These are phyloP conservation scores for Clupea harengus DNA, from an alignment of 2,113 vertebrate species.

Conservation along the genomic window DNA sequence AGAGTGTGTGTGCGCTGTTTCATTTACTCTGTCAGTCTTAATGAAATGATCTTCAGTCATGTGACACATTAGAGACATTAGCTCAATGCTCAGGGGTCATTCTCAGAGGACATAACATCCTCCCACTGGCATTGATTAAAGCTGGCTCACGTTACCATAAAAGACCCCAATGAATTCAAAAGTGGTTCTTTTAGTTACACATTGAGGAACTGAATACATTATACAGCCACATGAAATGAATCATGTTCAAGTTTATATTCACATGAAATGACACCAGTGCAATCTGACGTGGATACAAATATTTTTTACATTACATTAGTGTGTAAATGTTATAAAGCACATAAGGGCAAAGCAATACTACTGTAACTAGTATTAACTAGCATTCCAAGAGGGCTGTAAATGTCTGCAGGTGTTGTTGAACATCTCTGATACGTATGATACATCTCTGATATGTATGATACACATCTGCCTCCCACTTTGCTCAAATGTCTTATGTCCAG, in stretches of 20 bases:
- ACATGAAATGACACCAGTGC: background rate
- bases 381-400: background rate
- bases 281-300: background rate
- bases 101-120: slow-evolving; percentile 25
- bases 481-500: background rate
- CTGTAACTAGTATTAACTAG: background rate
- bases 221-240: background rate
- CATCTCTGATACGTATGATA: too few species aligned
- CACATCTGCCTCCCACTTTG: background rate
- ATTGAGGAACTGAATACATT: background rate
- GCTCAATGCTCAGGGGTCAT: slow-evolving; percentile 29
- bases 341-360: background rate
- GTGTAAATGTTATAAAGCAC: background rate
- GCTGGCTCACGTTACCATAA: slow-evolving; percentile 37
- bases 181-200: background rate
- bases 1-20: background rate
- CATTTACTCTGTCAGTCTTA: slow-evolving; percentile 38
- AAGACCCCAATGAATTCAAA: slow-evolving; percentile 46
- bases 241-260: background rate
- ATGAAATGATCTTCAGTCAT: slow-evolving; percentile 49
- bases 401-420: background rate
- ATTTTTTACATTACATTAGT: background rate
- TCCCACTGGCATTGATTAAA: slow-evolving; percentile 24
- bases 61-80: slow-evolving; percentile 44
- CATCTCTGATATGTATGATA: background rate